Conservation (phyloP, 2,113 vertebrate species). For the Aldabrachelys gigantea region DNA sequence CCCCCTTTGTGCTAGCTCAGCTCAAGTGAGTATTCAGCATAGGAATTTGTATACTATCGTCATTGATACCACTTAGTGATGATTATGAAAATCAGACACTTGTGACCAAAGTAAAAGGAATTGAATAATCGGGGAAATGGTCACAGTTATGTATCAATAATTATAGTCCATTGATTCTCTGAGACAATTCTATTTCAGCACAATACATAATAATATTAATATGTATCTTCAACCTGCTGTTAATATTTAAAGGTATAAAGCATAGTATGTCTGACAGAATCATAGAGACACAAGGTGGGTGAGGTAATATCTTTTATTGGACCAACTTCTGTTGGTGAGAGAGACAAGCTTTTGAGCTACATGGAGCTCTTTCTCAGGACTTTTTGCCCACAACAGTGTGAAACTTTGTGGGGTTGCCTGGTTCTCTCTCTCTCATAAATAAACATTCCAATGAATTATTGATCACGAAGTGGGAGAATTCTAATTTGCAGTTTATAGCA, state of each 20-base stretch:
- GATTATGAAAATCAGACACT: neutral
- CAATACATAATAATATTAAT: neutral
- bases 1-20: fast-evolving
- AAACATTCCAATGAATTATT: fast-evolving
- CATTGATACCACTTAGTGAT: neutral
- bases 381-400: neutral
- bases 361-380: neutral
- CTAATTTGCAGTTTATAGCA: neutral
- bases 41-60: neutral
- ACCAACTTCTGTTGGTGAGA: neutral
- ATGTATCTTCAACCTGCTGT: neutral
- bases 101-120: neutral
- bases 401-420: neutral
- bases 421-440: neutral
- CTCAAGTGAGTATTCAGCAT: neutral
- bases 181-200: neutral
- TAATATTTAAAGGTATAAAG: neutral
- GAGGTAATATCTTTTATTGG: neutral
- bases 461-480: neutral
- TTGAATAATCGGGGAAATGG: neutral
- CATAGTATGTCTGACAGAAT: neutral
- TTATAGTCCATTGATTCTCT: neutral
- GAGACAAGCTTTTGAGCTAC: neutral
- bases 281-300: neutral
- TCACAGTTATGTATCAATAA: neutral